Conservation (phyloP, 2,888 invertebrate genomes). For the Azorinus chamasolen region DNA sequence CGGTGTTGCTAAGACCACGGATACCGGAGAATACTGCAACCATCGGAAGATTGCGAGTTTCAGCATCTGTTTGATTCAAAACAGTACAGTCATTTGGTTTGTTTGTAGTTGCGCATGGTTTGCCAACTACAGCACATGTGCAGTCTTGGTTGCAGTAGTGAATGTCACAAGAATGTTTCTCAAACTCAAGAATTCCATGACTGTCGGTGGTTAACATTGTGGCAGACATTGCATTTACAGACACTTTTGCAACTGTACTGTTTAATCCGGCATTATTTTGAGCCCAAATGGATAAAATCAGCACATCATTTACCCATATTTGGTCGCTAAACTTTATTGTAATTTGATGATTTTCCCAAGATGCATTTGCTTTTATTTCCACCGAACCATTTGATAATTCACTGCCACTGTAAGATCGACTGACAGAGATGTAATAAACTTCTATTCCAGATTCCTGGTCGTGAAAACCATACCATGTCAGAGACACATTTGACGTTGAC, state of each 20-base stretch:
- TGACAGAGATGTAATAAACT: conserved; percentile 45
- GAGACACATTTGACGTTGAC: conserved; percentile 17
- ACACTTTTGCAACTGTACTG: conserved; percentile 47
- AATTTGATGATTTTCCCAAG: conserved; percentile 1
- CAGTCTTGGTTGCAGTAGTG: conserved; percentile 66
- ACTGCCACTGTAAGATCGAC: conserved; percentile 44
- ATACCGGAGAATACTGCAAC: conserved; percentile 26
- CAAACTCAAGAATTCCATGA: conserved; percentile 44
- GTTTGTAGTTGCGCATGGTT: conserved; percentile 40
- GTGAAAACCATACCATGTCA: conserved; percentile 65
- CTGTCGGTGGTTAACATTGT: neutral
- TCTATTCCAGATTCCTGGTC: conserved; percentile 62
- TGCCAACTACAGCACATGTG: conserved; percentile 67
- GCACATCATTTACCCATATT: conserved; percentile 1
- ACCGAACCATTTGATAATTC: conserved; percentile 47
- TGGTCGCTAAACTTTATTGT: conserved; percentile 8
- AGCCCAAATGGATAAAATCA: conserved; percentile 58
- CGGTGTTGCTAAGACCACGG: neutral
- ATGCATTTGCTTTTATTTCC: neutral
- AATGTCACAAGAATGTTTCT: conserved; percentile 63
- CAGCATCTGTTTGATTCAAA: neutral
- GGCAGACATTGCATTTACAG: conserved; percentile 24
- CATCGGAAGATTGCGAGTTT: neutral
- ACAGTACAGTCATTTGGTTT: neutral
- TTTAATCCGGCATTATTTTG: conserved; percentile 55